Evolutionary conservation across 2,797 vertebrate genomes (phyloP), one percentile per base, ranked within the genome.

Genomic region (Corythornis leucogaster): DNA sequence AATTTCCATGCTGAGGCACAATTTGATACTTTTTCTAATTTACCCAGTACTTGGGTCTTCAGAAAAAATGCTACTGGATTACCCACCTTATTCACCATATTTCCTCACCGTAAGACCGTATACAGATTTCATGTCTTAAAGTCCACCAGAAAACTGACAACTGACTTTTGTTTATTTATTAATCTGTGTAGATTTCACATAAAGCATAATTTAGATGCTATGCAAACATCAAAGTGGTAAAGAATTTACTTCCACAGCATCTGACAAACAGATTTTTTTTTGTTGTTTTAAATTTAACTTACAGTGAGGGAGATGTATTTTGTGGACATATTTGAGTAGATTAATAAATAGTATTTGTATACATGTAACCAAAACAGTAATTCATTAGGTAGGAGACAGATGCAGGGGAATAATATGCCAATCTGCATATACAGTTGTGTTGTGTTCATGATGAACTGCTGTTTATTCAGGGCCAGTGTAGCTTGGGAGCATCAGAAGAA

Each of bases 321-420:
- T 79, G 64, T 94, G 73, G 82, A 93, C 87, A 92, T 53, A 83
- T 94, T 88, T 95, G 94, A 96, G 85, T 92, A 94, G 87, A 95
- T 92, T 97, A 97, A 97, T 97, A 97, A 96, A 98, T 97, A 89
- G 92, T 97, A 95, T 97, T 97, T 98, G 96, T 97, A 92, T 95
- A 93, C 89, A 80, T 94, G 81, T 96, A 97, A 97, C 90, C 80
- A 97, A 97, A 97, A 87, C 95, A 97, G 94, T 95, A 96, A 97
- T 98, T 97, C 97, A 95, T 98, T 97, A 97, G 93, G 90, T 97
- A 92, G 90, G 82, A 97, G 97, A 96, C 96, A 96, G 92, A 95
- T 96, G 95, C 92, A 89, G 33, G 51, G 33, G 43, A 81, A 43
- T 82, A 91, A 90, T 92, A 93, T 85, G 79, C 94, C 92, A 94